A percentile compares a stretch with the other conserved stretches of the same genome.
Conservation (phyloP, 1,140 invertebrate species). For the Augochlora pura region DNA sequence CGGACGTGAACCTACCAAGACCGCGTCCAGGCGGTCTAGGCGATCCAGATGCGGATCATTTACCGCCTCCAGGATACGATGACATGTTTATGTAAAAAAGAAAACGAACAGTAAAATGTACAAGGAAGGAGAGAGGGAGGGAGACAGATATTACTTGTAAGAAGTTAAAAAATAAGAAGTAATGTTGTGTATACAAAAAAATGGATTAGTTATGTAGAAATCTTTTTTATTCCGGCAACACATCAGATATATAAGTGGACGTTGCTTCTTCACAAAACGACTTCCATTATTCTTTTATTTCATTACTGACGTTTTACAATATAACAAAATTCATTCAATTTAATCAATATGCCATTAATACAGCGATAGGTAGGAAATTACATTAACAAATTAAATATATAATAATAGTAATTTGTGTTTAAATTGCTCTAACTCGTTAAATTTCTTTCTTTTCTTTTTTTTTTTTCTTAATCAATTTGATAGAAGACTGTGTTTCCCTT, state of each 20-base stretch:
- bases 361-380: slow-evolving; percentile 58
- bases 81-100: slow-evolving; percentile 86
- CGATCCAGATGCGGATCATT: slow-evolving; percentile 87
- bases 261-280: slow-evolving; percentile 68
- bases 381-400: slow-evolving; percentile 63
- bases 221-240: slow-evolving; percentile 32
- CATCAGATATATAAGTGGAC: slow-evolving; percentile 29
- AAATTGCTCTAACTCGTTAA: slow-evolving; percentile 63
- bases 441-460: slow-evolving; percentile 48
- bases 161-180: not conserved
- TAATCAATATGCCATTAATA: slow-evolving; percentile 54
- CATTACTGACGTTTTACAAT: slow-evolving; percentile 67
- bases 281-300: slow-evolving; percentile 70
- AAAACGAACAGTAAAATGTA: not conserved
- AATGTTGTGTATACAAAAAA: not conserved
- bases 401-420: slow-evolving; percentile 60
- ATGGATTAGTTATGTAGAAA: not conserved
- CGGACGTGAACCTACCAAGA: slow-evolving; percentile 77
- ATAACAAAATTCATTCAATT: slow-evolving; percentile 64
- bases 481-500: slow-evolving; percentile 56
- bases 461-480: slow-evolving; percentile 57
- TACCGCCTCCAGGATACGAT: slow-evolving; percentile 87
- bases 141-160: not conserved
- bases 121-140: not conserved
- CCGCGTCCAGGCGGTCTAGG: slow-evolving; percentile 52